Evolutionary conservation across 2,113 vertebrate genomes (phyloP), one percentile per base, ranked within the genome.

Genomic region (Plotosus lineatus): DNA sequence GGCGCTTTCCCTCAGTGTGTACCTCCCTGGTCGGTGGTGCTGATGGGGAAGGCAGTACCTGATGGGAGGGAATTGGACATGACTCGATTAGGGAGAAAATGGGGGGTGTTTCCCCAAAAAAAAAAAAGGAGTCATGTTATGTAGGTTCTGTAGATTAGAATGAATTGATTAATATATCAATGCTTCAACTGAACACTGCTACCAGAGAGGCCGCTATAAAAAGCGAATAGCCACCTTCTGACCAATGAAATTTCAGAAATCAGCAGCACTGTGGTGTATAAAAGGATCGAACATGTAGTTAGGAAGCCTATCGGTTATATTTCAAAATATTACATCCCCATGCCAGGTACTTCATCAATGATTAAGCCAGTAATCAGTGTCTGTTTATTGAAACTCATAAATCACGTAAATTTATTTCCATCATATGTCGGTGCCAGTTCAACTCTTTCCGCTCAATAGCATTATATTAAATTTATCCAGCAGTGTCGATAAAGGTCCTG

Each of bases 401-500:
- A 40, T 44, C 38, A 19, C 3, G 5, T n/a, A n/a, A 12, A 44
- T 12, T 48, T 6, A 14, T 50, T 7, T 68, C 3, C 14, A 53
- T 12, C 33, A 26, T 50, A 15, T 38, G 28, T 19, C 55, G 23
- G 14, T 40, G 46, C 48, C 23, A 53, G 10, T 19, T 40, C 5
- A 40, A n/a, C 46, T 68, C 40, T 69, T 44, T 44, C 40, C 23
- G 31, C 31, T 3, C 36, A 31, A 63, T 6, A 3, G 58, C 5
- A 33, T 61, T 33, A 61, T 19, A 40, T 33, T 11, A 11, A 8
- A 33, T 48, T 28, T 53, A 53, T 38, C 53, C 60, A 50, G 42
- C 50, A 31, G 31, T 26, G 51, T 75, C 68, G 48, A 31, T 19
- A 71, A 36, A 36, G 69, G 51, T 76, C 40, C 77, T 17, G 28